Evolutionary conservation across 2,888 invertebrate genomes (phyloP).

Genomic region (Melieria crassipennis): DNA sequence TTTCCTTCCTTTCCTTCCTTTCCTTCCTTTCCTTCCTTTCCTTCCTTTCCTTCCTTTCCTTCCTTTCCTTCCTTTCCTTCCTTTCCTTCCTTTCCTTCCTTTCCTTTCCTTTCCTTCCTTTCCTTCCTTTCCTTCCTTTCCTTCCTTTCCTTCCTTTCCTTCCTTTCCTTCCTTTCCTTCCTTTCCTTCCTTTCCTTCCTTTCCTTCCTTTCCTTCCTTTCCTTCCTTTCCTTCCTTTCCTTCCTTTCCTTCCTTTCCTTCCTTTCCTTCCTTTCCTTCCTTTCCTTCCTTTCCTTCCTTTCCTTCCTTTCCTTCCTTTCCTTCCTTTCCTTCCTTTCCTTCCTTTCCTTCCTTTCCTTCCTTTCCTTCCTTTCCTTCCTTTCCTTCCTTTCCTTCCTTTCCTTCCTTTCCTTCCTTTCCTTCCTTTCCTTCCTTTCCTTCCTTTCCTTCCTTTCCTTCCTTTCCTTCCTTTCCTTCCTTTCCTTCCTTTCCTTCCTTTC

Average conservation of each 20-base stretch:
- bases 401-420: constrained; percentile 5
- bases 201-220: neutral
- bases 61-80: too few species aligned
- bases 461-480: neutral
- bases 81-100: neutral
- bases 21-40: too few species aligned
- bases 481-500: constrained; percentile 1
- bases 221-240: too few species aligned
- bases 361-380: neutral
- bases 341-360: neutral
- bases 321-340: neutral
- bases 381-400: neutral
- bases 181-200: constrained; percentile 2
- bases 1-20: too few species aligned
- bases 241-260: too few species aligned
- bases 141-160: neutral
- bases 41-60: too few species aligned
- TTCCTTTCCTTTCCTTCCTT: neutral
- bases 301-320: neutral
- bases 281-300: too few species aligned
- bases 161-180: neutral
- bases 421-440: neutral
- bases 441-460: neutral
- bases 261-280: too few species aligned
- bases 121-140: neutral